Evolutionary conservation across 2,888 invertebrate species (phyloP).

Genomic region (Gastracanthus pulcherrimus): DNA sequence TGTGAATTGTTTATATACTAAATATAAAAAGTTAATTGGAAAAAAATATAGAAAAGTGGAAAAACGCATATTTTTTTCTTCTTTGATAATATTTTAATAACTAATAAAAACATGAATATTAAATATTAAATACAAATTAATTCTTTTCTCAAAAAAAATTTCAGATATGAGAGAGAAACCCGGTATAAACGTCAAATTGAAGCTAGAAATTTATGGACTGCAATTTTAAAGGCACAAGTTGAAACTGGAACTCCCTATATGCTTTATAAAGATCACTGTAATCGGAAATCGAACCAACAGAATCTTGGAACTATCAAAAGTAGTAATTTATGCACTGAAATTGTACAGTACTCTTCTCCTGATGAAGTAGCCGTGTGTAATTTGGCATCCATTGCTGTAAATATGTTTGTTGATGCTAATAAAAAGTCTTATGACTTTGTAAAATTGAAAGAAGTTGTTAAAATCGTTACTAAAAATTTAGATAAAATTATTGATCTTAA

Average conservation of each 20-base stretch:
- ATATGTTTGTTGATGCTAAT: conserved; percentile 90
- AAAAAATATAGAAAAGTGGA: no score
- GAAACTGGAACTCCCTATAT: conserved; percentile 99
- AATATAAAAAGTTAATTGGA: no score
- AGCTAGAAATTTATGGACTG: conserved; percentile 95
- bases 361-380: conserved; percentile 99
- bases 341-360: conserved; percentile 94
- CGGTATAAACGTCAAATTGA: conserved; percentile 84
- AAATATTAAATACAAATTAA: background rate
- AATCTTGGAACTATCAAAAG: conserved; percentile 99
- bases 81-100: no score
- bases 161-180: conserved; percentile 89
- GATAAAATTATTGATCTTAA: conserved; percentile 99
- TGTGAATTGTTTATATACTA: no score
- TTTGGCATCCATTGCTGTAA: conserved; percentile 97
- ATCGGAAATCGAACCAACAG: conserved; percentile 97
- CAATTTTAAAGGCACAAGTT: conserved; percentile 95
- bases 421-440: conserved; percentile 91
- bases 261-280: conserved; percentile 97
- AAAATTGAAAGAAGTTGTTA: conserved; percentile 91
- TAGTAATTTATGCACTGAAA: conserved; percentile 98
- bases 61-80: no score
- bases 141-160: conserved; percentile 7
- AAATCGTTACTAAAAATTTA: conserved; percentile 93
- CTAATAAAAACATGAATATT: conserved; percentile 86